phyloP scores from a whole-genome alignment of 1,140 invertebrate genomes.

The Leucophenga varia region DNA sequence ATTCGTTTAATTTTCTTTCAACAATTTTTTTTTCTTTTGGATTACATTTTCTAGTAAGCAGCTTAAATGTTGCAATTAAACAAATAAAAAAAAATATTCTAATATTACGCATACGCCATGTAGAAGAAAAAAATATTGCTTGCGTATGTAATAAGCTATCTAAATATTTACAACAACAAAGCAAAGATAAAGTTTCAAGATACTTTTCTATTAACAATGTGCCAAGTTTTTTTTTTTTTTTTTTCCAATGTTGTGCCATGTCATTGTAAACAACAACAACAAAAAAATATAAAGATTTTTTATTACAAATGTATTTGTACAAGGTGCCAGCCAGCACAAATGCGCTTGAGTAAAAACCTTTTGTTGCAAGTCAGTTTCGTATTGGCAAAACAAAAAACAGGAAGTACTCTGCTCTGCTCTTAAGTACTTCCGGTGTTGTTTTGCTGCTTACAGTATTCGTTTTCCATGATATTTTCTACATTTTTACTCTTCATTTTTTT shows the following conservation, averaged over 20 bases:
- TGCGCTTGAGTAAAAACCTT: neutral
- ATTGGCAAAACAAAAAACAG: conserved; percentile 55
- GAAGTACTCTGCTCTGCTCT: conserved; percentile 52
- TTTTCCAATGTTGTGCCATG: too few species aligned
- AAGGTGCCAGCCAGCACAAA: neutral
- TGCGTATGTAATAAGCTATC: too few species aligned
- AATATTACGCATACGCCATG: too few species aligned
- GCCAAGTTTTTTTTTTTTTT: too few species aligned
- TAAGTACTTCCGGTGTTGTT: conserved; percentile 48
- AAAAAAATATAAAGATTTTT: conserved; percentile 1
- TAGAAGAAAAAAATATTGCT: too few species aligned
- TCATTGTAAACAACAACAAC: neutral
- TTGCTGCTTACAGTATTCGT: too few species aligned
- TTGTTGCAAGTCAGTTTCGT: too few species aligned
- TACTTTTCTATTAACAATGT: too few species aligned
- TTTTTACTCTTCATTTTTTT: conserved; percentile 1
- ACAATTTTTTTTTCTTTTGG: too few species aligned
- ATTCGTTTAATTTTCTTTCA: conserved; percentile 15
- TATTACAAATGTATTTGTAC: conserved; percentile 6
- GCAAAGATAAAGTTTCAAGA: too few species aligned
- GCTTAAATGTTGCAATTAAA: neutral
- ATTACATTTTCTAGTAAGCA: conserved; percentile 19
- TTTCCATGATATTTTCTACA: conserved; percentile 24
- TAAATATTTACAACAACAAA: too few species aligned
- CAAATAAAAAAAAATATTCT: too few species aligned